Conservation (phyloP, 2,797 vertebrate genomes). For the Cyclopterus lumpus region DNA sequence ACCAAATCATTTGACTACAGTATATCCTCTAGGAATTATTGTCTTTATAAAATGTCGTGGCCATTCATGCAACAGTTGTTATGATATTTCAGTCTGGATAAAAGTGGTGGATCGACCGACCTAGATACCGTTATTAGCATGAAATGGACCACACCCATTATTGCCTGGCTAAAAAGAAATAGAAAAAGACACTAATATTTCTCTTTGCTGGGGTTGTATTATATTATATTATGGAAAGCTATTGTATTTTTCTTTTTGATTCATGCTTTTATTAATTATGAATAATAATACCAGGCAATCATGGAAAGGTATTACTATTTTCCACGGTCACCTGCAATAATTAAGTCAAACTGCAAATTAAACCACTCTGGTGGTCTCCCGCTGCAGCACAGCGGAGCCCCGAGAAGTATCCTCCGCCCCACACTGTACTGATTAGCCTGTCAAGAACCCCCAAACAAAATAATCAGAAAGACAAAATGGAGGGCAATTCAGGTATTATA, state of each 20-base stretch:
- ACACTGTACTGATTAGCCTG: constrained; percentile 67
- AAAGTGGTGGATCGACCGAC: neutral
- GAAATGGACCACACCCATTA: neutral
- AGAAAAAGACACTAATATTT: constrained; percentile 5
- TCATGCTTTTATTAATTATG: constrained; percentile 57
- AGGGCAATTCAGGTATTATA: constrained; percentile 76
- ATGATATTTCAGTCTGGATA: too few species aligned
- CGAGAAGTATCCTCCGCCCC: constrained; percentile 52
- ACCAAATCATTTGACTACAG: neutral
- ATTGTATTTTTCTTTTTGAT: constrained; percentile 43
- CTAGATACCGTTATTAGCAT: neutral
- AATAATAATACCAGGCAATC: constrained; percentile 59
- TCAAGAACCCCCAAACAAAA: constrained; percentile 69
- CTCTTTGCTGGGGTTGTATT: constrained; percentile 20
- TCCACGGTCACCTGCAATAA: constrained; percentile 61
- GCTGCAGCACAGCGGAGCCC: constrained; percentile 60
- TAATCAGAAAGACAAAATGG: constrained; percentile 74
- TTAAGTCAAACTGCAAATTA: constrained; percentile 73
- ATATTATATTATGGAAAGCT: constrained; percentile 29
- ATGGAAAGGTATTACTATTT: constrained; percentile 54
- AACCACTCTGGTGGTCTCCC: constrained; percentile 62
- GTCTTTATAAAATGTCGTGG: neutral
- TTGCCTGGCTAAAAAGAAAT: constrained; percentile 1
- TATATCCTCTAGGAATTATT: neutral
- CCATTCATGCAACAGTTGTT: neutral